Conservation (phyloP, 2,113 vertebrate genomes). For the Chaetops frenatus region DNA sequence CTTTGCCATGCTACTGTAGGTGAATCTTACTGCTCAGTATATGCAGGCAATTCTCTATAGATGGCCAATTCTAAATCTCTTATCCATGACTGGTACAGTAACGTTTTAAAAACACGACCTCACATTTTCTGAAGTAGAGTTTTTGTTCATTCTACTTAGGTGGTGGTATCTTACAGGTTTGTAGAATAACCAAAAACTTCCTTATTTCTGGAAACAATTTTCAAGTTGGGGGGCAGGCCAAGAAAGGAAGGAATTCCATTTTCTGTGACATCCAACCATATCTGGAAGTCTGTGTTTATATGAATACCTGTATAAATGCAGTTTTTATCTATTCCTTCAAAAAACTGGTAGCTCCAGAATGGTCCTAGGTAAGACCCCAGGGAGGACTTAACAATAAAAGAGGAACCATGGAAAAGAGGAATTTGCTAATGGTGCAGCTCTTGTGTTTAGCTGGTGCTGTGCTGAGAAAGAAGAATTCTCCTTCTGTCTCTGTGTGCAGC, state of each 20-base stretch:
- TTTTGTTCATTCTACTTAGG: not conserved
- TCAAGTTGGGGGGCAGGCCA: not conserved
- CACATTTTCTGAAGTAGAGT: not conserved
- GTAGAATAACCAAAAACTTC: not conserved
- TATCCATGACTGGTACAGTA: not conserved
- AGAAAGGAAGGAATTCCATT: not conserved
- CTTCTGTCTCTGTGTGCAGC: not conserved
- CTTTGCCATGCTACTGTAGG: not conserved
- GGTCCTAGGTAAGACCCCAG: not conserved
- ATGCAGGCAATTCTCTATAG: too few species aligned
- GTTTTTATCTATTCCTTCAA: not conserved
- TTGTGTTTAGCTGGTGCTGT: not conserved
- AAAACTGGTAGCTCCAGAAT: not conserved
- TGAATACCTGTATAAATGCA: not conserved
- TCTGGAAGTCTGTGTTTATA: not conserved
- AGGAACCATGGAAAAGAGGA: not conserved
- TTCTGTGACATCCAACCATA: not conserved
- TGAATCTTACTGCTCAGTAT: not conserved
- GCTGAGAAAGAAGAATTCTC: not conserved
- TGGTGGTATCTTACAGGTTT: not conserved
- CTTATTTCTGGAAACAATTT: not conserved
- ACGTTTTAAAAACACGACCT: not conserved
- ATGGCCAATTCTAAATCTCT: not conserved
- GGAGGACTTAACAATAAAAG: not conserved
- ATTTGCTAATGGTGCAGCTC: not conserved